Evolutionary conservation across 2,888 invertebrate genomes (phyloP).

Genomic region (Drosophila recens): DNA sequence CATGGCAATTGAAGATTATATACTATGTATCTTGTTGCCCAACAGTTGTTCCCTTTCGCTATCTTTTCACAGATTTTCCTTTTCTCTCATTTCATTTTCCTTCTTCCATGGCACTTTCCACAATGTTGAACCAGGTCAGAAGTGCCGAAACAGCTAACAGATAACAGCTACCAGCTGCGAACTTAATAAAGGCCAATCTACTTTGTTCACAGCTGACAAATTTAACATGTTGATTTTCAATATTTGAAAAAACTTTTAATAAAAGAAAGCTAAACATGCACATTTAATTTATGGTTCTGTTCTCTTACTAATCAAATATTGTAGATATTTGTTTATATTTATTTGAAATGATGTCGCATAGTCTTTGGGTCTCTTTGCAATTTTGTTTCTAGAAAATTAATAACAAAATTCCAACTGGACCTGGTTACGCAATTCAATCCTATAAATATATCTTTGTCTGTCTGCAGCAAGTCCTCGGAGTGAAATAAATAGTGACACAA

Average conservation of each 20-base stretch:
- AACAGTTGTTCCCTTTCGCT: constrained; percentile 29
- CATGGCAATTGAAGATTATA: constrained; percentile 56
- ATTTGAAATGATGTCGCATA: not conserved
- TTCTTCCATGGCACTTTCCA: constrained; percentile 19
- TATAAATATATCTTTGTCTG: constrained; percentile 52
- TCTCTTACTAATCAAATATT: not conserved
- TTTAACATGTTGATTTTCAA: constrained; percentile 11
- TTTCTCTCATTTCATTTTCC: constrained; percentile 1
- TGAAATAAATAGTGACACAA: constrained; percentile 43
- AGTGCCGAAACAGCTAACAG: constrained; percentile 7
- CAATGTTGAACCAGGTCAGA: constrained; percentile 22
- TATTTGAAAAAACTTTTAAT: not conserved
- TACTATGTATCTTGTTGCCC: constrained; percentile 15
- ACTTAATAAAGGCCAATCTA: constrained; percentile 14
- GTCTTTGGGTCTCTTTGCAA: constrained; percentile 10
- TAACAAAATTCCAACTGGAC: constrained; percentile 49
- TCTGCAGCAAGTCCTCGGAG: constrained; percentile 37
- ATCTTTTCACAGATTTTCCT: constrained; percentile 32
- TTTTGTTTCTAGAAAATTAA: constrained; percentile 29
- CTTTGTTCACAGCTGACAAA: constrained; percentile 23
- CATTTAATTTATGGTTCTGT: not conserved
- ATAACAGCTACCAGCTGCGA: constrained; percentile 34
- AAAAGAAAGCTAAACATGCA: not conserved
- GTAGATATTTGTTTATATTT: not conserved
- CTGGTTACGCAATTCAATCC: constrained; percentile 40